Conservation (phyloP, 2,888 invertebrate species). For the Balanococcus diminutus region DNA sequence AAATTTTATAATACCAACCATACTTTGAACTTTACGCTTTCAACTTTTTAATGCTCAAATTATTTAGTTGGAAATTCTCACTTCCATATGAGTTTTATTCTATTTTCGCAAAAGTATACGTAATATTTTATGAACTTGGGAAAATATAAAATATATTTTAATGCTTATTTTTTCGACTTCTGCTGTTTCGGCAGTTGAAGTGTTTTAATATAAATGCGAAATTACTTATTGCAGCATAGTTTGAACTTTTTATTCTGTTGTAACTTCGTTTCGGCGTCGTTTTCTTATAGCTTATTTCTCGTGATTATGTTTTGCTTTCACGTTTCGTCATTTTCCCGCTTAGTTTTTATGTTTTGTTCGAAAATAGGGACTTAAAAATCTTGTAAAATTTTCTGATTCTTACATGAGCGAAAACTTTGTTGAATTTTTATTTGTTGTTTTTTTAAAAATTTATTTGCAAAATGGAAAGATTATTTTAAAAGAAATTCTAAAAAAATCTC, state of each 20-base stretch:
- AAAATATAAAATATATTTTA: constrained; percentile 28
- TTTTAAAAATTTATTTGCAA: too few species aligned
- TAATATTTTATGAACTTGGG: constrained; percentile 20
- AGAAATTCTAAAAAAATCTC: too few species aligned
- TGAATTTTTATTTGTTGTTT: too few species aligned
- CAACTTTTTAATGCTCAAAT: constrained; percentile 35
- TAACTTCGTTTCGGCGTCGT: too few species aligned
- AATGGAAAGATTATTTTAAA: too few species aligned
- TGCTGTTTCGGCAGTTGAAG: neutral
- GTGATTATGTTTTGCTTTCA: too few species aligned
- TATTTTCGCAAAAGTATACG: constrained; percentile 26
- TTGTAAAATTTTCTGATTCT: too few species aligned
- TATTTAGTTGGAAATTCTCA: constrained; percentile 4
- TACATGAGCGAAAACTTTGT: too few species aligned
- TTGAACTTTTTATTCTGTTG: neutral
- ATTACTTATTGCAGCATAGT: neutral
- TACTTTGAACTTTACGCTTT: constrained; percentile 34
- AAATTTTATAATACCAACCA: constrained; percentile 3
- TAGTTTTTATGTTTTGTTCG: too few species aligned
- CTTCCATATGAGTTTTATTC: neutral
- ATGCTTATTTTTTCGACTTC: neutral
- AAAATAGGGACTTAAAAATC: too few species aligned
- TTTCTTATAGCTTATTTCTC: too few species aligned
- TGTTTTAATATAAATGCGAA: neutral
- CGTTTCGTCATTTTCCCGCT: too few species aligned